Conservation (phyloP, 2,797 vertebrate species). For the Neostethus bicornis region DNA sequence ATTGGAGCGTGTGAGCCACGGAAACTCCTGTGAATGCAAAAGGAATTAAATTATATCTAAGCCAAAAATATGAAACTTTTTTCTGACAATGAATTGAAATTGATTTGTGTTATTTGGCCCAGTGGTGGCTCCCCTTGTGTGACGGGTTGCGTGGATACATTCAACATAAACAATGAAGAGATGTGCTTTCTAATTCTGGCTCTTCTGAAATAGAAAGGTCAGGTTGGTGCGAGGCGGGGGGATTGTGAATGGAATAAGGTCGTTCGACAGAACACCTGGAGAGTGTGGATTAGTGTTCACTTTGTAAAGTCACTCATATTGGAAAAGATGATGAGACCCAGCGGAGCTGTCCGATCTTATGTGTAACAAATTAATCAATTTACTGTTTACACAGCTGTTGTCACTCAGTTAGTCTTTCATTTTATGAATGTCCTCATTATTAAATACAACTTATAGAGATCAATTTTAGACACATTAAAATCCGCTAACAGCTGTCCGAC, state of each 20-base stretch:
- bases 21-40: slow-evolving; percentile 88
- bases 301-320: slow-evolving; percentile 35
- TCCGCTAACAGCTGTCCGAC: not conserved
- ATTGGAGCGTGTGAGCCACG: slow-evolving; percentile 94
- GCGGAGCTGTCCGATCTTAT: slow-evolving; percentile 21
- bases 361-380: slow-evolving; percentile 5
- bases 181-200: slow-evolving; percentile 73
- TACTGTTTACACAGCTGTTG: slow-evolving; percentile 10
- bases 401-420: slow-evolving; percentile 8
- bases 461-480: not conserved
- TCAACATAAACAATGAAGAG: slow-evolving; percentile 78
- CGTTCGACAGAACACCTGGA: slow-evolving; percentile 64
- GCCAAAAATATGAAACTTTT: not conserved
- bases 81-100: not conserved
- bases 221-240: slow-evolving; percentile 59
- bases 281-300: slow-evolving; percentile 49
- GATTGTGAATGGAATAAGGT: slow-evolving; percentile 59
- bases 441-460: not conserved
- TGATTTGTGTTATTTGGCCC: no score
- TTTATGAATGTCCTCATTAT: not conserved
- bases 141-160: slow-evolving; percentile 74
- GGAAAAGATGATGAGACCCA: slow-evolving; percentile 18
- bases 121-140: slow-evolving; percentile 50
- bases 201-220: slow-evolving; percentile 78
- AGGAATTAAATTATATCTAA: slow-evolving; percentile 18